These are phyloP conservation scores for Frankliniella intonsa DNA, from an alignment of 2,888 invertebrate genomes.

Conservation along the genomic window DNA sequence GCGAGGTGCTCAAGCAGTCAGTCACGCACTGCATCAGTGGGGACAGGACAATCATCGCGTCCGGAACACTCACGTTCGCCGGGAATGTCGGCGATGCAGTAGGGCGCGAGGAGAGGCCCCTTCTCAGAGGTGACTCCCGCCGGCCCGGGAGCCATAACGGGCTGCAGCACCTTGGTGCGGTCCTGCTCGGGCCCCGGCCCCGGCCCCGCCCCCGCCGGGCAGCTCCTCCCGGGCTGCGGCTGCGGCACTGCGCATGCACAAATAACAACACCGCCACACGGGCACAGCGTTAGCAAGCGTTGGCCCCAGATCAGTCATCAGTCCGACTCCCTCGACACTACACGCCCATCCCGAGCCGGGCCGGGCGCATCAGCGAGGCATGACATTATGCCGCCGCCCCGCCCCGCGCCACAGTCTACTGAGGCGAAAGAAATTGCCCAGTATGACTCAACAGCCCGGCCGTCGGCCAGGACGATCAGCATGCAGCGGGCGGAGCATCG, in stretches of 20 bases:
- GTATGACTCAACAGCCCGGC: too few relatives aligned
- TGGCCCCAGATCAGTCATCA: neutral
- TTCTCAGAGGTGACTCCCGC: neutral
- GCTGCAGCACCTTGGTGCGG: slow-evolving; percentile 13
- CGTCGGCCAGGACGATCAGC: too few relatives aligned
- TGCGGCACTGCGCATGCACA: neutral
- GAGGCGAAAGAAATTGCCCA: too few relatives aligned
- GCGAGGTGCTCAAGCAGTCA: too few relatives aligned
- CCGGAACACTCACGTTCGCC: neutral
- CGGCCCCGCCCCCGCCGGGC: neutral
- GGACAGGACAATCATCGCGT: too few relatives aligned
- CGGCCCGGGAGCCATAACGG: neutral
- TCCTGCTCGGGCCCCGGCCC: neutral
- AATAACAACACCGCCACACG: neutral
- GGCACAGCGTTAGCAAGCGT: neutral
- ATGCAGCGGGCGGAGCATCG: too few relatives aligned
- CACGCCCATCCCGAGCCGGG: neutral
- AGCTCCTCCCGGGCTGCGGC: neutral
- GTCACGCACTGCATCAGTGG: too few relatives aligned
- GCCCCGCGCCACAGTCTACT: too few relatives aligned
- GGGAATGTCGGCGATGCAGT: slow-evolving; percentile 8
- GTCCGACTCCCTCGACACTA: neutral
- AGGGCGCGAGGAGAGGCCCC: neutral
- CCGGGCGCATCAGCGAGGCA: neutral
- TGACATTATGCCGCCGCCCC: too few relatives aligned